A percentile compares a stretch with the other conserved stretches of the same genome.
These are phyloP conservation scores for Antrozous pallidus DNA, from an alignment of 2,797 vertebrate species.

Conservation along the genomic window DNA sequence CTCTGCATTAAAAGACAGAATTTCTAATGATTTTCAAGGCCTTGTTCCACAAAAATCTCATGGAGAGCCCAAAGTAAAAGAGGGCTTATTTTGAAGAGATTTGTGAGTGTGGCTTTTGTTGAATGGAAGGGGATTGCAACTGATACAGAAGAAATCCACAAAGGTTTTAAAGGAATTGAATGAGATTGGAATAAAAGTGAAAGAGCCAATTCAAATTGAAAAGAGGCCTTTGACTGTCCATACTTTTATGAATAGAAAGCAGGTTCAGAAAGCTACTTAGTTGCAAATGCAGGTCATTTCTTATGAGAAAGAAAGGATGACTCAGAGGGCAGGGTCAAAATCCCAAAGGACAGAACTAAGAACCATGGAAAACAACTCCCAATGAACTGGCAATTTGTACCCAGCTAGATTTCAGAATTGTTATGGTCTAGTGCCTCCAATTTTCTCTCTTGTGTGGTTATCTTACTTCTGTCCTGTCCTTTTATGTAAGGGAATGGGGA, in stretches of 20 bases:
- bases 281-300: neutral
- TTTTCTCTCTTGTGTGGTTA: neutral
- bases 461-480: neutral
- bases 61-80: neutral
- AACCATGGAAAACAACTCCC: neutral
- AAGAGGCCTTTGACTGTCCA: neutral
- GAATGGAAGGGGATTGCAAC: neutral
- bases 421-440: neutral
- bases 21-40: neutral
- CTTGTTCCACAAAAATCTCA: neutral
- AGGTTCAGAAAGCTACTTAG: neutral
- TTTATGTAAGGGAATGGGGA: neutral
- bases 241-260: neutral
- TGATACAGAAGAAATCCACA: neutral
- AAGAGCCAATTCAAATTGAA: neutral
- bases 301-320: neutral
- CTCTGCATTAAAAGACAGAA: neutral
- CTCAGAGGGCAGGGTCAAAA: neutral
- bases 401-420: neutral
- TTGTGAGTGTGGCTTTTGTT: neutral
- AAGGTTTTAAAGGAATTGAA: conserved; percentile 31
- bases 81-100: conserved; percentile 24
- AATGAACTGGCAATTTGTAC: neutral
- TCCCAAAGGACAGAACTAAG: neutral
- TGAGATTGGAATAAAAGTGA: neutral